Conservation (phyloP, 2,797 vertebrate species). For the Danio choprae region DNA sequence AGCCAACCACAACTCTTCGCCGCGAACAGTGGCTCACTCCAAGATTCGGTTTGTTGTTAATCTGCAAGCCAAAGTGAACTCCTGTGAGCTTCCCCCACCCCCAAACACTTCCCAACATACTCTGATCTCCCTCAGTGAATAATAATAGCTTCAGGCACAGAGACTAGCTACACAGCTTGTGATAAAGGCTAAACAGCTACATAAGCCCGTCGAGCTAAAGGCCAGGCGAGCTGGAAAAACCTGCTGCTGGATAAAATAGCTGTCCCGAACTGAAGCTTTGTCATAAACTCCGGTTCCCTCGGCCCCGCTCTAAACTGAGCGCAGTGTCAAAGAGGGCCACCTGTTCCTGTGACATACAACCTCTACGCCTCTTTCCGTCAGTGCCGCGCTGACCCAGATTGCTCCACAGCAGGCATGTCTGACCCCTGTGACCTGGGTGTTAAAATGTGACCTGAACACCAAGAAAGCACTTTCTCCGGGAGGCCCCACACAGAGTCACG, state of each 20-base stretch:
- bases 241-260: conserved; percentile 53
- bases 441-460: conserved; percentile 55
- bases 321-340: conserved; percentile 58
- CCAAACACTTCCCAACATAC: conserved; percentile 41
- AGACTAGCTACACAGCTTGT: conserved; percentile 42
- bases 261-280: conserved; percentile 48
- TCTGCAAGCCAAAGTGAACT: conserved; percentile 69
- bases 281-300: conserved; percentile 55
- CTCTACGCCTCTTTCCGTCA: conserved; percentile 55
- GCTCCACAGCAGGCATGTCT: conserved; percentile 50
- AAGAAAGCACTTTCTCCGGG: conserved; percentile 51
- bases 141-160: conserved; percentile 49
- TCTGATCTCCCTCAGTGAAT: conserved; percentile 52
- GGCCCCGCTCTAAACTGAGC: conserved; percentile 52
- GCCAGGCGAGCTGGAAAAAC: conserved; percentile 45
- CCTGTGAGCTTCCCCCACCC: conserved; percentile 57
- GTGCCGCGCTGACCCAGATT: conserved; percentile 62
- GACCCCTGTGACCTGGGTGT: conserved; percentile 56
- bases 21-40: conserved; percentile 59
- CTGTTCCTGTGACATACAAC: conserved; percentile 62
- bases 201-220: conserved; percentile 44
- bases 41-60: conserved; percentile 69
- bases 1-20: conserved; percentile 67
- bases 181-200: conserved; percentile 54
- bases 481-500: conserved; percentile 37